Conservation (phyloP, 2,113 vertebrate species). For the Oreochromis spilurus region DNA sequence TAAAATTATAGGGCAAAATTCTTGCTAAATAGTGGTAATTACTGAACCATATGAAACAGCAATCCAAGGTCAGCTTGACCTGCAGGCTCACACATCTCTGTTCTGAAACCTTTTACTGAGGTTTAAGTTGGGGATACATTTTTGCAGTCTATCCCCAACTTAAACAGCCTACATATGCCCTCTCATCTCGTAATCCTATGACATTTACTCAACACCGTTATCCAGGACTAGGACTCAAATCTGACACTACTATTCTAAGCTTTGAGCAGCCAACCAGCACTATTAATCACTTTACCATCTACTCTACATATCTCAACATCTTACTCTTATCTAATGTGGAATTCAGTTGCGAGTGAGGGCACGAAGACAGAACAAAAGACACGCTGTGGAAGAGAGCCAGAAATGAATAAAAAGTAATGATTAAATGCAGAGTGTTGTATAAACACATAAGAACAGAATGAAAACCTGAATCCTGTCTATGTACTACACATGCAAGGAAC, state of each 20-base stretch:
- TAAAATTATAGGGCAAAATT: background rate
- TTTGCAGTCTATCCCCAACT: background rate
- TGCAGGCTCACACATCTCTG: background rate
- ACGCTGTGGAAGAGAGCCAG: background rate
- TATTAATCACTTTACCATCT: background rate
- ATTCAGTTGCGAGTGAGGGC: background rate
- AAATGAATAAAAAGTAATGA: background rate
- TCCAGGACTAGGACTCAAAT: background rate
- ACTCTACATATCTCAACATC: fast-evolving
- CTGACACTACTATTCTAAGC: background rate
- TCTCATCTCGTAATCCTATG: background rate
- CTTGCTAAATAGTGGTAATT: too few relatives aligned
- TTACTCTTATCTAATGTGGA: background rate
- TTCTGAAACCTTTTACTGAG: background rate
- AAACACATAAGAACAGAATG: background rate
- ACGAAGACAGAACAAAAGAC: background rate
- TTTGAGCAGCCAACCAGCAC: background rate
- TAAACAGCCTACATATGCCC: background rate
- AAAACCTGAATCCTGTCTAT: background rate
- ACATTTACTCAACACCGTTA: background rate
- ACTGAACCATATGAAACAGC: background rate
- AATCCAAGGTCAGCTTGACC: background rate
- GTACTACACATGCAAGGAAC: background rate
- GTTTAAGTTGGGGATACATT: background rate
- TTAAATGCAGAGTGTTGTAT: background rate